Evolutionary conservation across 2,113 vertebrate genomes (phyloP), one percentile per base, ranked within the genome.

Genomic region (Phainopepla nitens): DNA sequence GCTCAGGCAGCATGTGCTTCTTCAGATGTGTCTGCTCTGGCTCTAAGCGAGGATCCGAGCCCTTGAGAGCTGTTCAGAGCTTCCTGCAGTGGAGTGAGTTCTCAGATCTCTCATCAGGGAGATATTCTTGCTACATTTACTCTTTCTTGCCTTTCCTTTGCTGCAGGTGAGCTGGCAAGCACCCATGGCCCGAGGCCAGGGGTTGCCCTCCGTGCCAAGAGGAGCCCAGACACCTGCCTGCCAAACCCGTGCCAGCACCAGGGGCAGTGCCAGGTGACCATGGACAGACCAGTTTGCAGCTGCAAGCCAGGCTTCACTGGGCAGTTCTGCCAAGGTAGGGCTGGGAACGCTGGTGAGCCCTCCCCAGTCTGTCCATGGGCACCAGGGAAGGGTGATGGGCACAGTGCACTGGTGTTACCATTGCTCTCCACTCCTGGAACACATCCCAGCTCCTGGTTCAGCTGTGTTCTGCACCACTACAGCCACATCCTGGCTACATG

Each of bases 241-340:
- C 90, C 96, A 45, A 97, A 93, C 61, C 97, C 58, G 0, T 97
- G 97, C 86, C 87, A 84, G 66, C 89, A 96, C 66, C 93, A 96
- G 27, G 97, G 95, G 2, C 12, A 31, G 21, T 97, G 97, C 84
- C 90, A 53, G 47, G 24, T 64, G 29, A 9, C 60, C 4, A 69
- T 56, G 21, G 51, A 82, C 39, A 51, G 45, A 53, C 23, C 90
- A 22, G 25, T 58, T 9, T 97, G 97, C 82, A 92, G 41, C 58
- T 97, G 97, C 80, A 96, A 93, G 66, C 84, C 95, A 0, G 97
- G 97, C 35, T 97, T 97, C 93, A 94, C 60, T 1, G 97, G 97
- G 35, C 4, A 5, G 0, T 84, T 96, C 68, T 97, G 97, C 64
- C 89, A 97, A 96, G 97, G 97, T 97, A 96, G 54, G 72, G 49